These are phyloP conservation scores for Chaetura pelagica DNA, from an alignment of 2,113 vertebrate species.

Conservation along the genomic window DNA sequence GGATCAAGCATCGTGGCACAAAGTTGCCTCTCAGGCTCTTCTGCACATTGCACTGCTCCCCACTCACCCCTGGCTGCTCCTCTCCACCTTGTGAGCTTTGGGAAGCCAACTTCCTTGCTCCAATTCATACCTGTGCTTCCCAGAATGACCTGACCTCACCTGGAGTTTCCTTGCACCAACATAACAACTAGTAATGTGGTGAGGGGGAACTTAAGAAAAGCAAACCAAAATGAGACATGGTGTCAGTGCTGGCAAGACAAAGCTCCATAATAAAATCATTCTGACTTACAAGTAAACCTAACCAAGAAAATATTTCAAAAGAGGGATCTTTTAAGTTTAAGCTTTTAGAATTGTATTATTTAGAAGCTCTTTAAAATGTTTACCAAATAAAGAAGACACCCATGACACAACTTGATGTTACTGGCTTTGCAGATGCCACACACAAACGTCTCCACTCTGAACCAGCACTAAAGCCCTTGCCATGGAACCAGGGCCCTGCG, in stretches of 20 bases:
- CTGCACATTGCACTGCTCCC: neutral
- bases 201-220: neutral
- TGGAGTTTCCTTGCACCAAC: rapidly evolving
- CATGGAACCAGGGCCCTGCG: neutral
- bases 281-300: neutral
- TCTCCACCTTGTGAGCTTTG: neutral
- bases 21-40: neutral
- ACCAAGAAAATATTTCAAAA: neutral
- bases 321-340: neutral
- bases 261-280: neutral
- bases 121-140: neutral
- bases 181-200: neutral
- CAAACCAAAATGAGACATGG: neutral
- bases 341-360: neutral
- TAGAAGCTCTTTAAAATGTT: neutral
- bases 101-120: neutral
- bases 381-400: neutral
- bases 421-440: neutral
- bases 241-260: neutral
- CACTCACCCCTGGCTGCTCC: neutral
- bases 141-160: neutral
- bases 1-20: neutral
- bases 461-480: neutral
- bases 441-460: neutral
- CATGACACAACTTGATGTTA: neutral